A percentile compares a stretch with the other conserved stretches of the same genome.
These are phyloP conservation scores for Tetranychus urticae DNA, from an alignment of 1,140 invertebrate species.

Conservation along the genomic window DNA sequence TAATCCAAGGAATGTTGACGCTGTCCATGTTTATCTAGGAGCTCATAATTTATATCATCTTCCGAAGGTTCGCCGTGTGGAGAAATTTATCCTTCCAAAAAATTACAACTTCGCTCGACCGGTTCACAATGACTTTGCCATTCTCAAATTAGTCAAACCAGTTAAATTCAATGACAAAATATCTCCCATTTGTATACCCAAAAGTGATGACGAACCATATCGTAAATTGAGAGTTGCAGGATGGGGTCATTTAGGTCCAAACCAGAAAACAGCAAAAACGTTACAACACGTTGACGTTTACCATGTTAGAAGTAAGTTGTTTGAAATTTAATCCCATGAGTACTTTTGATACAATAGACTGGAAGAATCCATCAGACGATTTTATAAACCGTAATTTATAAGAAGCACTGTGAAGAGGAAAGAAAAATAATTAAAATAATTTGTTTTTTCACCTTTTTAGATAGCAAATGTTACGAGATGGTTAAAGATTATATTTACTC, in stretches of 20 bases:
- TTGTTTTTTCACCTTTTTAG: neutral
- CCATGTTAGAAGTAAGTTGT: neutral
- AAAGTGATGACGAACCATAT: conserved; percentile 1
- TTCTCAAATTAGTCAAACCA: conserved; percentile 51
- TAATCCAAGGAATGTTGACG: neutral
- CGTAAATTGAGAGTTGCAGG: conserved; percentile 14
- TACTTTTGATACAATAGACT: neutral
- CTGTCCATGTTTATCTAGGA: neutral
- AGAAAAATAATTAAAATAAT: neutral
- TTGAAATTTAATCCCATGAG: neutral
- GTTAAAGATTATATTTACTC: neutral
- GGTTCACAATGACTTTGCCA: conserved; percentile 25
- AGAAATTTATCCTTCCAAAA: neutral
- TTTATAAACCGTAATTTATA: too few relatives aligned
- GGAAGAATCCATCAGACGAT: neutral
- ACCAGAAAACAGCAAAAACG: neutral
- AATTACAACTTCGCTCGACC: neutral
- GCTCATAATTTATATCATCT: neutral
- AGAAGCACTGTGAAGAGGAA: neutral
- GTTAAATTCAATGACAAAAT: conserved; percentile 20
- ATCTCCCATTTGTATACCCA: conserved; percentile 16
- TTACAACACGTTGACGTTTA: neutral
- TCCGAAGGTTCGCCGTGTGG: neutral
- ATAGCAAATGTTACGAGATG: neutral
- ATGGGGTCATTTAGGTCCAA: conserved; percentile 28